These are phyloP conservation scores for Rhopalosiphum maidis DNA, from an alignment of 1,140 invertebrate species.

Conservation along the genomic window DNA sequence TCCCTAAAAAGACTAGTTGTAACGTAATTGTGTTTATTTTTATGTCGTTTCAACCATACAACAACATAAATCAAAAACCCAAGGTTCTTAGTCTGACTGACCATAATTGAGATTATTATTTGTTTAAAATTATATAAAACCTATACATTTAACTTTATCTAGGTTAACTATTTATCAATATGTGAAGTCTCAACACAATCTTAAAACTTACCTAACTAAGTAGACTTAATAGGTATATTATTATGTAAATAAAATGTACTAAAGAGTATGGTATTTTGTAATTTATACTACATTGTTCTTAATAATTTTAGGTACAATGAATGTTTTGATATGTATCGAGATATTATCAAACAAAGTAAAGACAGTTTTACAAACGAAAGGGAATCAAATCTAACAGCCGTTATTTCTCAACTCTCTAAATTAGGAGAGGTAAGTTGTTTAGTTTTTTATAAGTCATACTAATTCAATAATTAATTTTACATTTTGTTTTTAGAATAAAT, in stretches of 20 bases:
- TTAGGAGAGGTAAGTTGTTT: slow-evolving; percentile 14
- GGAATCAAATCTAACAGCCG: slow-evolving; percentile 89
- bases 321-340: slow-evolving; percentile 83
- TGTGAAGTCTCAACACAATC: too few species aligned
- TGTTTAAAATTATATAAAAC: too few species aligned
- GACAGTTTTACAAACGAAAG: slow-evolving; percentile 96
- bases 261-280: slow-evolving; percentile 38
- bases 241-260: not conserved
- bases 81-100: too few species aligned
- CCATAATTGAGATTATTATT: too few species aligned
- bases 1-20: too few species aligned
- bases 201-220: too few species aligned
- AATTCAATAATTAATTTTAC: not conserved
- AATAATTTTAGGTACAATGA: slow-evolving; percentile 73
- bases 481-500: slow-evolving; percentile 61
- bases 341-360: slow-evolving; percentile 85
- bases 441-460: not conserved
- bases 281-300: not conserved
- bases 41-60: too few species aligned
- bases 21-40: too few species aligned
- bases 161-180: too few species aligned
- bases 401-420: slow-evolving; percentile 68
- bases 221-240: not conserved
- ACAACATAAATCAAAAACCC: too few species aligned
- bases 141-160: too few species aligned